A percentile compares a stretch with the other conserved stretches of the same genome.
Evolutionary conservation across 1,140 invertebrate species (phyloP).

Genomic region (Macrobrachium nipponense): DNA sequence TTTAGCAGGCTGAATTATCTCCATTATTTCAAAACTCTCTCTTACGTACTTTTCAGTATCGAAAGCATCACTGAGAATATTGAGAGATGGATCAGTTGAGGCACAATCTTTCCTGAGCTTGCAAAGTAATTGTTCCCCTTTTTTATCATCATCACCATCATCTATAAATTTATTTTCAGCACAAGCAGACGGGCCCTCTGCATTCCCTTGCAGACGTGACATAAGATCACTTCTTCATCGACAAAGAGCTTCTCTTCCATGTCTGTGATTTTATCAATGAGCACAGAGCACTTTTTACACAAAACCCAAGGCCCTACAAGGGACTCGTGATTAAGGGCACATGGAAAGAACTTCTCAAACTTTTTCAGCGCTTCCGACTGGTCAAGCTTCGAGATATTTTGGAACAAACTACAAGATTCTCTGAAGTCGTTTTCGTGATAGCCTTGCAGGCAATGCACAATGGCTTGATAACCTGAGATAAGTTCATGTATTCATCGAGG

Average conservation of each 20-base stretch:
- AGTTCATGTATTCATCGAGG: slow-evolving; percentile 31
- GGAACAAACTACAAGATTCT: slow-evolving; percentile 42
- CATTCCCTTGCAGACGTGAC: slow-evolving; percentile 21
- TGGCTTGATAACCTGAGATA: slow-evolving; percentile 34
- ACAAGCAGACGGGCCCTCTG: neutral
- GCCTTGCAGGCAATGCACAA: slow-evolving; percentile 41
- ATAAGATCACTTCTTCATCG: slow-evolving; percentile 36
- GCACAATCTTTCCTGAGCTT: no score
- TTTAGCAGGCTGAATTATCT: slow-evolving; percentile 32
- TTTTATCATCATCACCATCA: neutral
- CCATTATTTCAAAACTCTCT: slow-evolving; percentile 51
- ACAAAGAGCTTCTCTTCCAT: slow-evolving; percentile 48
- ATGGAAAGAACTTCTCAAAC: slow-evolving; percentile 48
- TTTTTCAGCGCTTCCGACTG: slow-evolving; percentile 36
- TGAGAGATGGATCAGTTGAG: no score
- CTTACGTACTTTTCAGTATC: slow-evolving; percentile 47
- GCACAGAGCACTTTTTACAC: slow-evolving; percentile 44
- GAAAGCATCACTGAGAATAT: slow-evolving; percentile 17
- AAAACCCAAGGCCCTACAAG: slow-evolving; percentile 44
- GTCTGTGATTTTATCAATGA: slow-evolving; percentile 51
- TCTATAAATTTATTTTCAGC: neutral
- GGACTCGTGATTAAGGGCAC: slow-evolving; percentile 16
- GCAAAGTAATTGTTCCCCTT: no score
- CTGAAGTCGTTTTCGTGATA: slow-evolving; percentile 37
- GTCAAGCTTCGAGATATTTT: slow-evolving; percentile 28